phyloP scores from a whole-genome alignment of 2,797 vertebrate species.

The Alauda arvensis region DNA sequence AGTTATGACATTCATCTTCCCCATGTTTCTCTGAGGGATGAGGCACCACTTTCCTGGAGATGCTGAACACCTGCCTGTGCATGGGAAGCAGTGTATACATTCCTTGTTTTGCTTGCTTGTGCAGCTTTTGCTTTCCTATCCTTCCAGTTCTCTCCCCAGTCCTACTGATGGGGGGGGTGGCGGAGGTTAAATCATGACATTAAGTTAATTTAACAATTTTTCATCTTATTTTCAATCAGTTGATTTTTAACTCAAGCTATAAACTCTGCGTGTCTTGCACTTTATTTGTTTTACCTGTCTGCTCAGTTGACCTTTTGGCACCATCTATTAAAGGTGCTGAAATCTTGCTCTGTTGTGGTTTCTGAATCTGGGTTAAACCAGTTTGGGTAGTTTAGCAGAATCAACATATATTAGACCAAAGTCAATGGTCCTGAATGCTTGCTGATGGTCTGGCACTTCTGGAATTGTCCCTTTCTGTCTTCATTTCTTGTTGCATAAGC shows the following conservation, averaged over 20 bases:
- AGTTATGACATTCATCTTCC: not conserved
- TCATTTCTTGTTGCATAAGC: not conserved
- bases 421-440: not conserved
- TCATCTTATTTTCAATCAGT: not conserved
- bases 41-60: not conserved
- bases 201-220: not conserved
- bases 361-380: not conserved
- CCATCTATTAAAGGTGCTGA: not conserved
- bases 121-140: not conserved
- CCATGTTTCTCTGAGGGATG: not conserved
- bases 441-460: not conserved
- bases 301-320: not conserved
- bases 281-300: not conserved
- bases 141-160: not conserved
- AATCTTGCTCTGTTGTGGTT: not conserved
- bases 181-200: not conserved
- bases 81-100: not conserved
- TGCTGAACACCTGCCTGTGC: not conserved
- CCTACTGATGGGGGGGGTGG: not conserved
- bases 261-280: not conserved
- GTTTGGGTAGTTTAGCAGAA: not conserved
- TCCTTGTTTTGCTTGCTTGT: not conserved
- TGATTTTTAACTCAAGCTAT: not conserved
- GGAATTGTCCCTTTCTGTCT: not conserved
- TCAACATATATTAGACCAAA: not conserved